Percentiles rank a stretch among this genome's conserved stretches.
phyloP scores from a whole-genome alignment of 2,797 vertebrate species.

The Poeciliopsis infans region DNA sequence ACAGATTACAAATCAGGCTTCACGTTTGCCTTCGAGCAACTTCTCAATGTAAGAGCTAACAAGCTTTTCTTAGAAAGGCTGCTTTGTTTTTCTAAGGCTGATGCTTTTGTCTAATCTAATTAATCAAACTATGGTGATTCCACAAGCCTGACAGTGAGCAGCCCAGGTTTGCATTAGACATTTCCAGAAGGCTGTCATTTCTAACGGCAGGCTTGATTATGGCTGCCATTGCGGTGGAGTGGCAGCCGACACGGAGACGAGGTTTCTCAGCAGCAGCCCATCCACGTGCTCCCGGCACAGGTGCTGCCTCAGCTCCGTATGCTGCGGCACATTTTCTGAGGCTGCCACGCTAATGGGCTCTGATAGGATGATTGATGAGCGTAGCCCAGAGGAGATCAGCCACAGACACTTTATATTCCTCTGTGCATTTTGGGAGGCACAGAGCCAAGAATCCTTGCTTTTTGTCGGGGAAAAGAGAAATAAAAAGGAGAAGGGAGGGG shows the following conservation, averaged over 20 bases:
- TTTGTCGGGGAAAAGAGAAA: slow-evolving; percentile 61
- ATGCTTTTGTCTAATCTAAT: slow-evolving; percentile 39
- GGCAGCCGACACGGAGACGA: slow-evolving; percentile 39
- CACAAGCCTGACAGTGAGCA: slow-evolving; percentile 41
- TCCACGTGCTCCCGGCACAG: slow-evolving; percentile 63
- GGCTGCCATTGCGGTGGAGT: slow-evolving; percentile 26
- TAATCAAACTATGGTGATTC: slow-evolving; percentile 44
- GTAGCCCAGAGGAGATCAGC: slow-evolving; percentile 75
- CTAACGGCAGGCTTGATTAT: slow-evolving; percentile 33
- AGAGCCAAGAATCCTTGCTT: slow-evolving; percentile 61
- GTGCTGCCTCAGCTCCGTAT: slow-evolving; percentile 72
- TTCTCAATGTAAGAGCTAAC: slow-evolving; percentile 90
- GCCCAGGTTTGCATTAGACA: slow-evolving; percentile 33
- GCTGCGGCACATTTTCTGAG: slow-evolving; percentile 69
- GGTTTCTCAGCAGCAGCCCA: slow-evolving; percentile 46
- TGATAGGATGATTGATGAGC: slow-evolving; percentile 85
- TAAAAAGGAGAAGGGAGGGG: slow-evolving; percentile 60
- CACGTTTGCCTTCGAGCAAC: slow-evolving; percentile 96
- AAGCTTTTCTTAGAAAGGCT: slow-evolving; percentile 17
- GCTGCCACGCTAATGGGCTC: slow-evolving; percentile 78
- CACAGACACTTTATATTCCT: slow-evolving; percentile 80
- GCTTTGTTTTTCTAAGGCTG: slow-evolving; percentile 28
- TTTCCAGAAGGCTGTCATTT: slow-evolving; percentile 53
- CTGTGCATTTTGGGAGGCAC: slow-evolving; percentile 66
- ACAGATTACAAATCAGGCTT: slow-evolving; percentile 99